A percentile compares a stretch with the other conserved stretches of the same genome.
These are phyloP conservation scores for Eupithecia exiguata DNA, from an alignment of 2,888 invertebrate species.

Conservation along the genomic window DNA sequence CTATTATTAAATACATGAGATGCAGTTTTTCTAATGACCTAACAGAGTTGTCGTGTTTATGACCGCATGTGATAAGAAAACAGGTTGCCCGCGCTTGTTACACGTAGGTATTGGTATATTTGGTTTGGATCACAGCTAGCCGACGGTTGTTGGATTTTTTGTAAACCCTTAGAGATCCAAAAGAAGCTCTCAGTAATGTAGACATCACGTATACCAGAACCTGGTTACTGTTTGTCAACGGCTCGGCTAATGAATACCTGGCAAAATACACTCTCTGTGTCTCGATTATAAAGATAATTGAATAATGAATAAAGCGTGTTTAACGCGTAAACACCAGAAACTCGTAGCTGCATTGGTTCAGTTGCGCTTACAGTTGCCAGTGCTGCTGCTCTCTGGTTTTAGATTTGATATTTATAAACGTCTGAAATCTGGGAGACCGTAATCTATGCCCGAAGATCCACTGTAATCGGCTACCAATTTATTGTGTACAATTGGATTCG, in stretches of 20 bases:
- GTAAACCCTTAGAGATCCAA: not conserved
- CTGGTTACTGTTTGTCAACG: not conserved
- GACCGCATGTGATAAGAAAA: slow-evolving; percentile 12
- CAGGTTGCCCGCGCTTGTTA: not conserved
- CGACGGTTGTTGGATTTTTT: not conserved
- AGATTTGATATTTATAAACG: too few relatives aligned
- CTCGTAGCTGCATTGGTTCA: too few relatives aligned
- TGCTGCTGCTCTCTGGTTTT: too few relatives aligned
- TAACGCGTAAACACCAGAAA: not conserved
- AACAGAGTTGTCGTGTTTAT: slow-evolving; percentile 47
- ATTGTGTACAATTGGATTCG: too few relatives aligned
- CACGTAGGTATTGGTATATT: not conserved
- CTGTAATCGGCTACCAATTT: too few relatives aligned
- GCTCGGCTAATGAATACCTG: not conserved
- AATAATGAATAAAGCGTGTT: not conserved
- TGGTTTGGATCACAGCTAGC: not conserved
- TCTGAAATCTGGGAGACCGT: too few relatives aligned
- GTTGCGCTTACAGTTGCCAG: too few relatives aligned
- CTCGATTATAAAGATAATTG: too few relatives aligned
- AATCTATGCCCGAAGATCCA: too few relatives aligned
- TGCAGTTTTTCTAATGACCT: slow-evolving; percentile 79
- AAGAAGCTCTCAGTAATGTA: not conserved
- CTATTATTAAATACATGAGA: slow-evolving; percentile 81
- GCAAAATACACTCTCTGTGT: not conserved
- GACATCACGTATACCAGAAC: not conserved